These are phyloP conservation scores for Erpornis zantholeuca DNA, from an alignment of 2,113 vertebrate genomes.

Conservation along the genomic window DNA sequence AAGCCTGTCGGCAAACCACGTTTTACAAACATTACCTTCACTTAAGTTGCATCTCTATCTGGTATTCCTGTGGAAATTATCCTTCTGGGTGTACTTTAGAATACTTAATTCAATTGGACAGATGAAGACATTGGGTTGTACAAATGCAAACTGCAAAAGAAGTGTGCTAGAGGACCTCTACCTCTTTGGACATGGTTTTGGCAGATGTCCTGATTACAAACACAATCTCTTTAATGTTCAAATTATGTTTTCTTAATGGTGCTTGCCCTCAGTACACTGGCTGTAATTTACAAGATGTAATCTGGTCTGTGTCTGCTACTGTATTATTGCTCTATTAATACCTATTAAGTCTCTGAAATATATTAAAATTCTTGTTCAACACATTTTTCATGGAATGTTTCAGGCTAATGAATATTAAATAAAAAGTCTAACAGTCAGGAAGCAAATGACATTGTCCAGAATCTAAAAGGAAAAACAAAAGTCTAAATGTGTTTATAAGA, in stretches of 20 bases:
- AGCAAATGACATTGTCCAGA: not conserved
- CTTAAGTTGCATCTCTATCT: not conserved
- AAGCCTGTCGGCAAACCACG: not conserved
- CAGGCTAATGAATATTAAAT: conserved; percentile 8
- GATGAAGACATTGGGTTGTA: not conserved
- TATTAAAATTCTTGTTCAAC: not conserved
- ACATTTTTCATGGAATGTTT: conserved; percentile 12
- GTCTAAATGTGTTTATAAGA: not conserved
- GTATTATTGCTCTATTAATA: conserved; percentile 54
- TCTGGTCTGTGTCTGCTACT: not conserved
- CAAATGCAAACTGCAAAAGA: not conserved
- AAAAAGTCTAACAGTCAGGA: not conserved
- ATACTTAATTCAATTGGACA: not conserved
- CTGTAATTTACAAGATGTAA: conserved; percentile 37
- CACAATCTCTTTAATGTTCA: conserved; percentile 20
- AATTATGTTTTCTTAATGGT: conserved; percentile 42
- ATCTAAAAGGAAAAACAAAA: not conserved
- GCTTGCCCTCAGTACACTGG: not conserved
- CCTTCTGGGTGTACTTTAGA: not conserved
- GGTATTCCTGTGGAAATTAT: not conserved
- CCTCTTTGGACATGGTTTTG: not conserved
- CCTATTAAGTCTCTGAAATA: conserved; percentile 35
- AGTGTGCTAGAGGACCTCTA: not conserved
- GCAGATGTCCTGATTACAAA: conserved; percentile 29
- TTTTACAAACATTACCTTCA: not conserved